phyloP scores from a whole-genome alignment of 30 jellyfish, hydroid and myxozoan species.

The Aurelia aurita complex sp. Pacific region DNA sequence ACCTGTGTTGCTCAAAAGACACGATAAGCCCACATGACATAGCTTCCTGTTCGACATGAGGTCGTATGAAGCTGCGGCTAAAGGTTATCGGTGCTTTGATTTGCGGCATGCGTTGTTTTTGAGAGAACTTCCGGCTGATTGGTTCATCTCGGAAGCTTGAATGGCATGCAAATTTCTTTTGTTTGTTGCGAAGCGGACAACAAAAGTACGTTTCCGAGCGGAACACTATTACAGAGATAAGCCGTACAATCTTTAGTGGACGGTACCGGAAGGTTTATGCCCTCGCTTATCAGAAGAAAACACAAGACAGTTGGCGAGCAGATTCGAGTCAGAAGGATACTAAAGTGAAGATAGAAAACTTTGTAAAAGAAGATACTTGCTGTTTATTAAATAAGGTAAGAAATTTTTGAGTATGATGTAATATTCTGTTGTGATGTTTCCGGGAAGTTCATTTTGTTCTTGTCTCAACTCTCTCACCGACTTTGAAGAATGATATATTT shows the following conservation, averaged over 20 bases:
- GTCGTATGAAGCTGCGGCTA: slow-evolving; percentile 48
- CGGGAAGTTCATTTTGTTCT: no score
- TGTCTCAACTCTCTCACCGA: no score
- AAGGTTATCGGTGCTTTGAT: slow-evolving; percentile 34
- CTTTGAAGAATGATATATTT: no score
- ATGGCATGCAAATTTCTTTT: slow-evolving; percentile 77
- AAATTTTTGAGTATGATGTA: no score
- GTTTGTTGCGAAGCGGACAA: slow-evolving; percentile 54
- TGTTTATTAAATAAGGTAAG: no score
- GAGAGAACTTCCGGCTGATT: slow-evolving; percentile 72
- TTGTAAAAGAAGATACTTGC: no score
- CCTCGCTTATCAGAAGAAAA: slow-evolving; percentile 16
- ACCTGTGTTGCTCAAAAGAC: slow-evolving; percentile 25
- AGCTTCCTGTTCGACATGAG: slow-evolving; percentile 54
- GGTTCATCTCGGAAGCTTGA: slow-evolving; percentile 83
- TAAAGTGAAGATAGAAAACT: no score
- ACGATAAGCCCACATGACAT: slow-evolving; percentile 7
- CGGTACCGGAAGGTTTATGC: slow-evolving; percentile 70
- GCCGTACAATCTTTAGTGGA: slow-evolving; percentile 41
- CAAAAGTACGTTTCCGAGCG: slow-evolving; percentile 86
- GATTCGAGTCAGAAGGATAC: no score
- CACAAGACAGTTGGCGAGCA: background rate
- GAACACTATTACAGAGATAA: slow-evolving; percentile 63
- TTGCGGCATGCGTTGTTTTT: slow-evolving; percentile 33
- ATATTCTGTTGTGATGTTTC: no score